Conservation (phyloP, 1,140 invertebrate species). For the Apis florea region DNA sequence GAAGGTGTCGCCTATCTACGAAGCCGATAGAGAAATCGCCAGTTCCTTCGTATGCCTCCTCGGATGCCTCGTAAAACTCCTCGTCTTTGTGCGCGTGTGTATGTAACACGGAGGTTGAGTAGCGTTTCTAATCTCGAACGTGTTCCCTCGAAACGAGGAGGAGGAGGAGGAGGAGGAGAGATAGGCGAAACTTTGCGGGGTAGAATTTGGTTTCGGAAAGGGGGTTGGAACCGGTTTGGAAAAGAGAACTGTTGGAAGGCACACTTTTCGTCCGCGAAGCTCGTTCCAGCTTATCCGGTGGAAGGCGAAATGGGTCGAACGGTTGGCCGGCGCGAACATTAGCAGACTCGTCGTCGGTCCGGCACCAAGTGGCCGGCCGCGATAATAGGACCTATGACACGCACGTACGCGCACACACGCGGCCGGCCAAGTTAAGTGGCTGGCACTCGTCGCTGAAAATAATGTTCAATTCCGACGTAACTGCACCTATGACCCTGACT, state of each 20-base stretch:
- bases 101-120: too few relatives aligned
- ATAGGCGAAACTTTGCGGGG: too few relatives aligned
- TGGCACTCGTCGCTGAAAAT: conserved; percentile 70
- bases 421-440: conserved; percentile 60
- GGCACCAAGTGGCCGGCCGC: conserved; percentile 67
- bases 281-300: conserved; percentile 6
- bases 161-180: too few relatives aligned
- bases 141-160: too few relatives aligned
- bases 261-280: background rate
- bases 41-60: background rate
- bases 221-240: too few relatives aligned
- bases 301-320: conserved; percentile 29
- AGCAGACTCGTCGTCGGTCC: conserved; percentile 64
- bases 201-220: too few relatives aligned
- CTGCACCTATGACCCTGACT: conserved; percentile 68
- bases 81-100: too few relatives aligned
- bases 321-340: conserved; percentile 41
- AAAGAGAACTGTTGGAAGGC: too few relatives aligned
- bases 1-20: conserved; percentile 28
- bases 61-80: background rate
- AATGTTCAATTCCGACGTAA: conserved; percentile 69
- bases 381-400: conserved; percentile 73
- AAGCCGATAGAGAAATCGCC: conserved; percentile 17
- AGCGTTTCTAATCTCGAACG: too few relatives aligned
- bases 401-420: conserved; percentile 50